These are phyloP conservation scores for Labeo calbasu DNA, from an alignment of 2,797 vertebrate genomes.

Conservation along the genomic window DNA sequence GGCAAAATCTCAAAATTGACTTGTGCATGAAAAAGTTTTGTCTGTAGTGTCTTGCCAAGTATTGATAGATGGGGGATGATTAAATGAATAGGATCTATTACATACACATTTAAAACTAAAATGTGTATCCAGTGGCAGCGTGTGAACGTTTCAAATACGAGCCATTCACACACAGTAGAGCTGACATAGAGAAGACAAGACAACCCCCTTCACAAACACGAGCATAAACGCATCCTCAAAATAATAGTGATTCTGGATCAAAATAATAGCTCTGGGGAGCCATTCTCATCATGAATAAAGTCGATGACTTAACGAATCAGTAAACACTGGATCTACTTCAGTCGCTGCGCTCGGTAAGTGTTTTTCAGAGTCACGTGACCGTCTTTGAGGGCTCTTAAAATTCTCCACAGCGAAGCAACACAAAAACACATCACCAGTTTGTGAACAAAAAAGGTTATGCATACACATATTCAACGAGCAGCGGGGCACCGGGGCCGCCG, in stretches of 20 bases:
- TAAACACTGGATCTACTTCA: conserved; percentile 40
- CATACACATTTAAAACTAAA: background rate
- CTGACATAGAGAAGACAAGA: background rate
- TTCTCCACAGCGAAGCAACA: conserved; percentile 50
- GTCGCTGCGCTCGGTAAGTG: conserved; percentile 40
- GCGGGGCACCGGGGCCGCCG: conserved; percentile 20
- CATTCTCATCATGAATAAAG: conserved; percentile 38
- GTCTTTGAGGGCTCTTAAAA: conserved; percentile 58
- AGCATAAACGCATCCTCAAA: background rate
- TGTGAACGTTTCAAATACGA: background rate
- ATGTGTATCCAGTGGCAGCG: background rate
- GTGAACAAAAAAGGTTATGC: conserved; percentile 47
- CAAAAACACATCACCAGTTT: conserved; percentile 57
- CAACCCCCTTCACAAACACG: background rate
- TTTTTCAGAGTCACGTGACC: conserved; percentile 52
- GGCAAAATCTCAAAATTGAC: background rate
- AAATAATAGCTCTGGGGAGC: conserved; percentile 19
- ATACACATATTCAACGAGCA: conserved; percentile 32
- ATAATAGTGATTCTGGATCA: conserved; percentile 27
- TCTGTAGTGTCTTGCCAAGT: background rate
- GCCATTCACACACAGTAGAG: background rate
- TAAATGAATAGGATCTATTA: background rate
- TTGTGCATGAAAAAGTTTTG: background rate
- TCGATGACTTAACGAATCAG: conserved; percentile 40
- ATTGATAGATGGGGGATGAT: background rate